These are phyloP conservation scores for Xanthorhoe designata DNA, from an alignment of 2,888 invertebrate genomes.

Conservation along the genomic window DNA sequence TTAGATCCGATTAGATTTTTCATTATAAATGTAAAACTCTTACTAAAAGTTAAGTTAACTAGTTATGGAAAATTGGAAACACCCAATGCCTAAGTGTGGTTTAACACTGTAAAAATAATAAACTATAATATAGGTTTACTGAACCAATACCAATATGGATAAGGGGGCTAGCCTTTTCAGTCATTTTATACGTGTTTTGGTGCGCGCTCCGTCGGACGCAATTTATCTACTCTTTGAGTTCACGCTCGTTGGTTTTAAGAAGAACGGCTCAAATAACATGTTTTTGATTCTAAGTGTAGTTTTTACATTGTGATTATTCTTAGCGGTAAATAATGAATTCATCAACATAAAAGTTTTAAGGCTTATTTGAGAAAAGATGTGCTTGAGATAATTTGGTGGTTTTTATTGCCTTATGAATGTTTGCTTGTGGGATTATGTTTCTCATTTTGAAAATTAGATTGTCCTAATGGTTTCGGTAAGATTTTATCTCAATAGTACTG, in stretches of 20 bases:
- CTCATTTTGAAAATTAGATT: constrained; percentile 14
- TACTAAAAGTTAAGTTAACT: too few species aligned
- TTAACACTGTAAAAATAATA: too few species aligned
- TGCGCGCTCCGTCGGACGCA: constrained; percentile 35
- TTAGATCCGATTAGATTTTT: too few species aligned
- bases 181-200: constrained; percentile 53
- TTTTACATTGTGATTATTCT: constrained; percentile 40
- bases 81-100: too few species aligned
- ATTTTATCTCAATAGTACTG: constrained; percentile 6
- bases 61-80: too few species aligned
- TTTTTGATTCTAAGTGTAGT: constrained; percentile 34
- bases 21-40: too few species aligned
- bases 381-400: constrained; percentile 25
- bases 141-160: too few species aligned
- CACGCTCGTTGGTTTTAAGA: constrained; percentile 48
- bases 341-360: constrained; percentile 31
- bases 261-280: constrained; percentile 38
- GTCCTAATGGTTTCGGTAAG: constrained; percentile 22
- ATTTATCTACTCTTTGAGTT: constrained; percentile 52
- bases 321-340: constrained; percentile 47
- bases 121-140: too few species aligned
- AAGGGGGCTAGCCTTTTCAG: background rate
- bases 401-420: constrained; percentile 29
- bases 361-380: constrained; percentile 27
- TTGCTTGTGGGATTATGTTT: constrained; percentile 25